Base-by-base conservation (phyloP, 2,888 invertebrate species). In the Eugnorisma glareosa region DNA sequence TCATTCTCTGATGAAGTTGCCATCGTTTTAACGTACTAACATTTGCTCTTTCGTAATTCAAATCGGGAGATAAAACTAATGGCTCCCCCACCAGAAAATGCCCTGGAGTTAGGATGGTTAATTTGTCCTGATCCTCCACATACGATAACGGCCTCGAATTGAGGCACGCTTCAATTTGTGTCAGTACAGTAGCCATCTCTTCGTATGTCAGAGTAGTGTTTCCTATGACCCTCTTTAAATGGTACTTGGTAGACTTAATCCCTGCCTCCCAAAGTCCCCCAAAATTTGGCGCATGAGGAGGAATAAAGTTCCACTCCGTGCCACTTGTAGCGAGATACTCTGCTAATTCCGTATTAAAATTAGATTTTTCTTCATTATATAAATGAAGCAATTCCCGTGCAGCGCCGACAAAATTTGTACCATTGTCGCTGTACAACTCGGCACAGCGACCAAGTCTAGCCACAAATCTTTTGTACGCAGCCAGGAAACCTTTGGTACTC, bases 231-330 rank as follows among this genome's bases (percentile, higher is more conserved):
- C 68, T 15, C 24, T 69, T 69, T 1, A 69, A 37, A 18, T 69
- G 69, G n/a, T 48, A 6, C 7, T 67, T 67, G 0, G 67, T 67
- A 6, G 67, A 67, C 7, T n/a, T n/a, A n/a, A n/a, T n/a, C n/a
- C n/a, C n/a, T n/a, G n/a, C n/a, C n/a, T n/a, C n/a, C n/a, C n/a
- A 10, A 1, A 18, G 43, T 10, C 68, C 48, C 15, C 48, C 40
- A 66, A 66, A 67, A 8, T 68, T 68, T 4, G 67, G 67, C 0
- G 67, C 24, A 0, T 68, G 67, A 51, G 67, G 67, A 3, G 67
- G 67, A 2, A 68, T 68, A n/a, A 68, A 67, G 13, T 67, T 48
- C 68, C 68, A 68, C 3, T 54, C n/a, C n/a, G 68, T 54, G 18
- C 68, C 51, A 54, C 51, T 68, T 2, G 37, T 54, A 1, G 1